phyloP scores from a whole-genome alignment of 2,797 vertebrate genomes.

The Eptatretus atami region DNA sequence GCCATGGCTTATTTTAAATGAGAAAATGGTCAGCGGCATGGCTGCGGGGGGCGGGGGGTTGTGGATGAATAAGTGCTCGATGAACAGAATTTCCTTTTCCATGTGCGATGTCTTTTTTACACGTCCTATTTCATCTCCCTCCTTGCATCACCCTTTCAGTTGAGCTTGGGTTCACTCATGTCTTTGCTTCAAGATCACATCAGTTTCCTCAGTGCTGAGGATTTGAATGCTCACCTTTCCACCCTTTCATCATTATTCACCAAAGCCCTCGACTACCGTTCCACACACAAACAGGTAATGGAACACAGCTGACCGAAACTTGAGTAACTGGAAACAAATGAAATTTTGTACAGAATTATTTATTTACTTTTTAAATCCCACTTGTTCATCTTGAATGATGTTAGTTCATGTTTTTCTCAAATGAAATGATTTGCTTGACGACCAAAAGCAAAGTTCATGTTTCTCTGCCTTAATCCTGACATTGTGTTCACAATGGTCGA shows the following conservation, averaged over 20 bases:
- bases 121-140: background rate
- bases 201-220: conserved; percentile 32
- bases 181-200: conserved; percentile 50
- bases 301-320: background rate
- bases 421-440: no score
- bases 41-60: no score
- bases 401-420: background rate
- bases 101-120: background rate
- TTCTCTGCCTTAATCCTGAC: no score
- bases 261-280: conserved; percentile 40
- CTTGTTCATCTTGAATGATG: background rate
- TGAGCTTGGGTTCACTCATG: conserved; percentile 31
- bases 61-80: no score
- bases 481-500: no score
- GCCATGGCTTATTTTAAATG: no score
- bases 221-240: conserved; percentile 38
- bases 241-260: conserved; percentile 61
- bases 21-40: no score
- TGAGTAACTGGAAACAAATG: no score
- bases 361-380: background rate
- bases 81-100: no score
- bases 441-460: no score
- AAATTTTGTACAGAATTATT: background rate
- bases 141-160: conserved; percentile 22
- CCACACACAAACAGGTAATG: conserved; percentile 31